phyloP scores from a whole-genome alignment of 2,113 vertebrate species.

The Piaya cayana region DNA sequence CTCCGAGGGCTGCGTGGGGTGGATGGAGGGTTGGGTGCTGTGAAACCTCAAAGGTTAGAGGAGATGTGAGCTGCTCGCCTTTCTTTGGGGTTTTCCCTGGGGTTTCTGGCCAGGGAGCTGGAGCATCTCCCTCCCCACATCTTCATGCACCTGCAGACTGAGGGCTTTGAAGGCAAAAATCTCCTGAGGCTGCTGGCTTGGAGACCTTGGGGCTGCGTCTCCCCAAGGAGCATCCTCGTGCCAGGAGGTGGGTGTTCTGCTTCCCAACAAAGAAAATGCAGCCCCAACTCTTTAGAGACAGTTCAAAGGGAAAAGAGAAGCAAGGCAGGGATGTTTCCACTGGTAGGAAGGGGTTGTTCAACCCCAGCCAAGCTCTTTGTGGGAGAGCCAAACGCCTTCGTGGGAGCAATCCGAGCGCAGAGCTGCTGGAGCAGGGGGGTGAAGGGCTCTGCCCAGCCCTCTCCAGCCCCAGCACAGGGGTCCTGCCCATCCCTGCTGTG shows the following conservation, averaged over 20 bases:
- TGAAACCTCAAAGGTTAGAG: too few relatives aligned
- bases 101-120: not conserved
- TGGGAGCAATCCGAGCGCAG: too few relatives aligned
- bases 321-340: too few relatives aligned
- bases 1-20: not conserved
- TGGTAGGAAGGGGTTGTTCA: too few relatives aligned
- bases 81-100: not conserved
- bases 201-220: not conserved
- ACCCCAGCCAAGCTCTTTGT: too few relatives aligned
- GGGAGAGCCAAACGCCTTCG: too few relatives aligned
- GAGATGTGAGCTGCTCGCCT: too few relatives aligned
- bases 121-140: not conserved
- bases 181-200: not conserved
- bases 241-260: too few relatives aligned
- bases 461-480: not conserved
- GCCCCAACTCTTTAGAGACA: too few relatives aligned
- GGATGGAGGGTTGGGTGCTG: not conserved
- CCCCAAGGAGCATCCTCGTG: not conserved
- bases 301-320: too few relatives aligned
- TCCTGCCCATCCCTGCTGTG: not conserved
- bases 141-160: rapidly evolving
- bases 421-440: too few relatives aligned
- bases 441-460: not conserved
- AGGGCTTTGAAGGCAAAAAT: not conserved
- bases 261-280: too few relatives aligned